phyloP scores from a whole-genome alignment of 2,797 vertebrate species.

The Sylvia borin region DNA sequence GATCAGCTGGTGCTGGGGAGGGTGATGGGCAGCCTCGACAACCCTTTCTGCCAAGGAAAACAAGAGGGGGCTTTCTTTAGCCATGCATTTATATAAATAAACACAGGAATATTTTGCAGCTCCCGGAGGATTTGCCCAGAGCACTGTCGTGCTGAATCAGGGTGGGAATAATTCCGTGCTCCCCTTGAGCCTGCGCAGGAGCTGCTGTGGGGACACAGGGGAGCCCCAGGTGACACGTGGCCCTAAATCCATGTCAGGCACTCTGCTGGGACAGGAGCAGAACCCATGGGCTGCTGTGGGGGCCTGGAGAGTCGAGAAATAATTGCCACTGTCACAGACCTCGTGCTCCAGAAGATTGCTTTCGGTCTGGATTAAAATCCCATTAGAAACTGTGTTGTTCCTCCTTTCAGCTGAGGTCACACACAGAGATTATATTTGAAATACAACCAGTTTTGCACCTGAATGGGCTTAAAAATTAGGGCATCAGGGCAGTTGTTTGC shows the following conservation, averaged over 20 bases:
- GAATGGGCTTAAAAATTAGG: neutral
- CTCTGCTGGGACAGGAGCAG: neutral
- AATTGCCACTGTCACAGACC: accelerated
- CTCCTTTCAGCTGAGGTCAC: neutral
- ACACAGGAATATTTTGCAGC: constrained; percentile 23
- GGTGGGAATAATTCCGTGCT: neutral
- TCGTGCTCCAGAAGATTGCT: neutral
- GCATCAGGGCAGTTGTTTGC: neutral
- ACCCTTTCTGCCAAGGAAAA: constrained; percentile 28
- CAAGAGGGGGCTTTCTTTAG: constrained; percentile 58
- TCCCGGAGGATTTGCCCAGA: neutral
- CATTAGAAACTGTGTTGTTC: neutral
- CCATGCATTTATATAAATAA: constrained; percentile 46
- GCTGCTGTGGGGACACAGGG: neutral
- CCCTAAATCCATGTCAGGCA: accelerated
- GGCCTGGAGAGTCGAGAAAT: neutral
- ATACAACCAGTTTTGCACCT: neutral
- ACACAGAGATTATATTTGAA: neutral
- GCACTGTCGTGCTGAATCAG: constrained; percentile 21
- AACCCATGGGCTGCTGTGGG: accelerated
- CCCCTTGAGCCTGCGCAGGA: neutral
- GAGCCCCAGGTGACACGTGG: neutral
- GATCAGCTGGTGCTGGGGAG: neutral
- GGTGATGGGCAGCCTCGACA: neutral
- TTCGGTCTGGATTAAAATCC: neutral